Evolutionary conservation across 2,797 vertebrate species (phyloP).

Genomic region (Onychomys torridus): DNA sequence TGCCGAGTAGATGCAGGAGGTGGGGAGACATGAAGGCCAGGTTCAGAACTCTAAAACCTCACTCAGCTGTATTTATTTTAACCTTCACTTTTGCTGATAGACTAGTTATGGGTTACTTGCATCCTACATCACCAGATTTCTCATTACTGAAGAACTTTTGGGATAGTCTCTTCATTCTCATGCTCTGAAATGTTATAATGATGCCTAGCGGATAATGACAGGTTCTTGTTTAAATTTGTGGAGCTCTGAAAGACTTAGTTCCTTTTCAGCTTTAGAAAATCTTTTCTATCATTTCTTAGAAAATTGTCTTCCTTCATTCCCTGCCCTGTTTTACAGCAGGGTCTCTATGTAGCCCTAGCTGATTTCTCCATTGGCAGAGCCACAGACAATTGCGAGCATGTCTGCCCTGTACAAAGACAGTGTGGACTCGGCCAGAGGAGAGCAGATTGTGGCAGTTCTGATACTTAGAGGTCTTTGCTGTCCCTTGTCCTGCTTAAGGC

Average conservation of each 20-base stretch:
- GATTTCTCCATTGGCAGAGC: background rate
- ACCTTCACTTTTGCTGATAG: background rate
- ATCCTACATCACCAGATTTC: conserved; percentile 14
- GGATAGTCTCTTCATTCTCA: background rate
- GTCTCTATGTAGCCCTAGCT: background rate
- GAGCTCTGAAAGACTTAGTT: background rate
- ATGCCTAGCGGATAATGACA: conserved; percentile 13
- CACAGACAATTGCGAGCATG: background rate
- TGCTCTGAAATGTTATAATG: background rate
- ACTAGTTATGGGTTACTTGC: conserved; percentile 1
- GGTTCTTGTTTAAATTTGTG: conserved; percentile 9
- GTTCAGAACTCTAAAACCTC: background rate
- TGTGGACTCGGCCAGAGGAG: background rate
- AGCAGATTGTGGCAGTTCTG: background rate
- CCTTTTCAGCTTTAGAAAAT: background rate
- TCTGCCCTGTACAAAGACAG: background rate
- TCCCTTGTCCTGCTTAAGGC: background rate
- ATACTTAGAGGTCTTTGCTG: background rate
- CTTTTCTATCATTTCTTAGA: background rate
- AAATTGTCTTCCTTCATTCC: background rate
- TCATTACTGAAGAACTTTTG: background rate
- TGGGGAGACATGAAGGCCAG: background rate
- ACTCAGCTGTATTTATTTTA: background rate
- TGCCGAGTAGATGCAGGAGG: background rate
- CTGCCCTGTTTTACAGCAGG: background rate